Conservation (phyloP, 23 tunicate genomes). For the Halocynthia roretzi region DNA sequence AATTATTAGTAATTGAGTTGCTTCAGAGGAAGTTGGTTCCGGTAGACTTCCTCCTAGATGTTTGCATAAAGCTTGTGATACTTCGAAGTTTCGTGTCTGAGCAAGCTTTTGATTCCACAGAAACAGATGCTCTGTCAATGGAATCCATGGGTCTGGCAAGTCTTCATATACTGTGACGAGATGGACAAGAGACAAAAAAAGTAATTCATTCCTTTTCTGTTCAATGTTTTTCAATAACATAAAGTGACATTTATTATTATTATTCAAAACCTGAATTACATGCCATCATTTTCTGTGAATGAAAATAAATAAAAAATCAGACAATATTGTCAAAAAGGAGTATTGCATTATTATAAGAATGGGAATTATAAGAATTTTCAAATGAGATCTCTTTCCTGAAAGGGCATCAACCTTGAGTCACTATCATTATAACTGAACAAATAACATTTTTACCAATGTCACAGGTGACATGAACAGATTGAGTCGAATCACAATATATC, state of each 20-base stretch:
- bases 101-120: not conserved
- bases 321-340: not conserved
- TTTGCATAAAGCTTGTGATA: not conserved
- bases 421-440: not conserved
- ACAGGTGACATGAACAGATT: conserved; percentile 19
- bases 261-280: too few species aligned
- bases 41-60: conserved; percentile 5
- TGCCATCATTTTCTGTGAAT: too few species aligned
- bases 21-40: not conserved
- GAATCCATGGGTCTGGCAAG: not conserved
- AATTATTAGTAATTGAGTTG: not conserved
- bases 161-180: too few species aligned
- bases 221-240: too few species aligned
- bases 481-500: not conserved
- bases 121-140: not conserved
- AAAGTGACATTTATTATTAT: too few species aligned
- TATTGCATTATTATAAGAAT: not conserved
- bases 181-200: too few species aligned
- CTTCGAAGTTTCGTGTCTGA: not conserved
- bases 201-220: too few species aligned
- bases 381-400: too few species aligned
- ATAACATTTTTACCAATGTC: not conserved
- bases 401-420: too few species aligned
- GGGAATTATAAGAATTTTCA: too few species aligned
- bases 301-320: not conserved